Base-by-base conservation (phyloP, 1,140 invertebrate genomes). In the Musca vetustissima region DNA sequence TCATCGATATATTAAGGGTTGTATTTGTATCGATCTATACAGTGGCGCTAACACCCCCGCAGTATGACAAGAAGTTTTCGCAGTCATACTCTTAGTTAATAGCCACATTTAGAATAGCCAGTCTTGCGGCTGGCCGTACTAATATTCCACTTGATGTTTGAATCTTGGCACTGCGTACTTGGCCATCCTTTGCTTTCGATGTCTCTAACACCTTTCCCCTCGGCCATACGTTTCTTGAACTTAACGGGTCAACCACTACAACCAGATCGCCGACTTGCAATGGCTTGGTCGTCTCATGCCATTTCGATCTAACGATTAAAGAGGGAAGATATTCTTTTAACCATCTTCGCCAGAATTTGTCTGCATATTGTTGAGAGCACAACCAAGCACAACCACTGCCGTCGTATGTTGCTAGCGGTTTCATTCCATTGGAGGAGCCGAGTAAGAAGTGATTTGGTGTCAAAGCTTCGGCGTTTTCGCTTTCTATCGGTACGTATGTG, bases 211-310 rank as follows among this genome's bases (percentile, higher is more conserved):
- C 21, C 3, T 43, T 19, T 17, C 57, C 47, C 13, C 21, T 47
- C 0, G 49, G 13, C 53, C 53, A 61, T 8, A n/a, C 14, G 32
- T 59, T 55, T 61, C 68, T n/a, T 11, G 68, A 22, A 19, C 36
- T 14, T 19, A 22, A 6, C 15, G 61, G 22, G 13, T 68, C 73
- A 73, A 67, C 76, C 72, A 67, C 21, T 1, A 49, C 22, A 2
- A 68, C 67, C 7, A 68, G 17, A 21, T 68, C 53, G 1, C 19
- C 32, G 1, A 61, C 43, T 19, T 17, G 1, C n/a, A 65, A 22
- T 4, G 43, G 64, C 13, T 65, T 25, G 7, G 11, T 13, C 13
- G 14, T 21, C 13, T 65, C 36, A 48, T 49, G 19, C 64, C 64
- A 48, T 43, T 65, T 65, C 24, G 43, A 14, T 21, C 47, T 19